Evolutionary conservation across 64 coral and sea anemone species (phyloP).

Genomic region (Cladopsammia gracilis): DNA sequence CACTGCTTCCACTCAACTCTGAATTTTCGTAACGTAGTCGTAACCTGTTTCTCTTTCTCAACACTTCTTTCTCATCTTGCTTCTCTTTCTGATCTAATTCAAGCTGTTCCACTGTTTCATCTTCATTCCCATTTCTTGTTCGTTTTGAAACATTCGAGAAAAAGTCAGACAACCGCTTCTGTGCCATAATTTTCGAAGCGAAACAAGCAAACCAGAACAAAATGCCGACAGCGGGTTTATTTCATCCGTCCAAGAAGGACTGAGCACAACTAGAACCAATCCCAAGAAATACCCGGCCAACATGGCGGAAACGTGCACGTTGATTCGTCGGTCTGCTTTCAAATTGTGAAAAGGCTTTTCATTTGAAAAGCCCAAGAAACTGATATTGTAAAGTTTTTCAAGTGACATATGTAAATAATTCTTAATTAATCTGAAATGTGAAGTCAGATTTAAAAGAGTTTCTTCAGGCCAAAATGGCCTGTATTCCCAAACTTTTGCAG

Average conservation of each 20-base stretch:
- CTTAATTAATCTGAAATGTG: constrained; percentile 33
- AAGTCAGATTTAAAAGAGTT: constrained; percentile 36
- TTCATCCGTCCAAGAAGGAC: constrained; percentile 46
- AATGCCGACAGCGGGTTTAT: constrained; percentile 52
- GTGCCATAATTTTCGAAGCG: constrained; percentile 14
- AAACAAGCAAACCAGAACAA: constrained; percentile 58
- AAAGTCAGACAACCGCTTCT: constrained; percentile 9
- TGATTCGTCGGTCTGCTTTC: constrained; percentile 38
- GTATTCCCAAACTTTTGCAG: constrained; percentile 6
- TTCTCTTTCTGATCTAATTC: constrained; percentile 24
- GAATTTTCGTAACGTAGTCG: constrained; percentile 27
- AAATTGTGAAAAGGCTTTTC: constrained; percentile 46
- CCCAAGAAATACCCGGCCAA: constrained; percentile 59
- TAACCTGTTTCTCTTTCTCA: constrained; percentile 21
- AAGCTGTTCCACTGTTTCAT: constrained; percentile 15
- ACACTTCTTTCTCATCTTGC: background rate
- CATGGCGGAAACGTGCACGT: background rate
- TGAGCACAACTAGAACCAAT: constrained; percentile 56
- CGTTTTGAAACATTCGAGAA: constrained; percentile 9
- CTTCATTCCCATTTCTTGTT: background rate
- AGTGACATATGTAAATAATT: constrained; percentile 13
- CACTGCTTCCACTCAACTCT: constrained; percentile 18
- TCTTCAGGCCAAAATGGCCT: background rate
- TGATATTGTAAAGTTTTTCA: constrained; percentile 27
- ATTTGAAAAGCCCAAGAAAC: constrained; percentile 48